Base-by-base conservation (phyloP, 1,140 invertebrate species). In the Drosophila ambigua region DNA sequence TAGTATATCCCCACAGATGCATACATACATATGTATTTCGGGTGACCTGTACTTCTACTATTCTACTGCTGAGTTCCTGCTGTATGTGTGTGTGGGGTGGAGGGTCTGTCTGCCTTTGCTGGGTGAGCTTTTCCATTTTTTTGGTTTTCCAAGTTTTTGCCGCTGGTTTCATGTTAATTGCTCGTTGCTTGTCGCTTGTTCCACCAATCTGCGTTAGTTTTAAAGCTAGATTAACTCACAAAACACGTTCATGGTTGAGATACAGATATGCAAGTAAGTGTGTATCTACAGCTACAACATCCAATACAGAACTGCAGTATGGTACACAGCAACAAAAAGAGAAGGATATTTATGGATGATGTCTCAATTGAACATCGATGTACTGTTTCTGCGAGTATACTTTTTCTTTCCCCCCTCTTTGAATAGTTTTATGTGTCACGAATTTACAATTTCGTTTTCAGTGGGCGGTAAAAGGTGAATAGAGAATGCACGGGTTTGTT, bases 141-240 rank as follows among this genome's bases (percentile, higher is more conserved):
- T 68, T 26, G 45, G 43, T n/a, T 58, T 51, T 50, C 51, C 54
- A 43, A 26, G 52, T 49, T 15, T 72, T 72, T 59, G 59, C 74
- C 65, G 77, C 67, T 88, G 78, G 83, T 88, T 88, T 76, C 82
- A 82, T 87, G 83, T 87, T 88, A 87, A 87, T 87, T 87, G 82
- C 83, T 82, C 83, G 68, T 87, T 77, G 82, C 82, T 31, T 24
- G 78, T 79, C 83, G 83, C 83, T 87, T 87, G 82, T 87, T 87
- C 83, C 82, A 80, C 78, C 82, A 87, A 87, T 87, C 82, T 87
- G 82, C 83, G 79, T 87, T 87, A 88, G 88, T 88, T 87, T 87
- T 87, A 88, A 87, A 87, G 82, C 78, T 78, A 88, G 82, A 87
- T 87, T 87, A 88, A 87, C 83, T 79, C 74, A 87, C 83, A 78